Evolutionary conservation across 2,113 vertebrate species (phyloP), one percentile per base, ranked within the genome.

Genomic region (Macquaria ambigua): DNA sequence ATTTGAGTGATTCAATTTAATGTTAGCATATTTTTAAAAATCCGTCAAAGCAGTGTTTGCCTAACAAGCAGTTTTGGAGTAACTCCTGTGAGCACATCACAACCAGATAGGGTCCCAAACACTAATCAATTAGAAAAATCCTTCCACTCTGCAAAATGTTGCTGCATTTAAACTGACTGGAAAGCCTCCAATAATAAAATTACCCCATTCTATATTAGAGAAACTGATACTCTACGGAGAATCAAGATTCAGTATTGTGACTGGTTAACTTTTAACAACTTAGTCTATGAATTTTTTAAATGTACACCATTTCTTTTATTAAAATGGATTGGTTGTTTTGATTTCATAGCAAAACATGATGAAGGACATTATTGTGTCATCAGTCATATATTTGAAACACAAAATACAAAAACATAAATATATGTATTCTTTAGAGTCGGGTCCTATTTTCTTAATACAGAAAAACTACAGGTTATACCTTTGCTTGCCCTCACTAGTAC

Each of bases 41-140:
- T 6, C 8, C 28, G 37, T 77, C 8, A 81, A 55, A 73, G 37
- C 28, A 73, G 8, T 41, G 14, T 81, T 76, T 67, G 23, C 15
- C n/a, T 43, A 41, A 56, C 10, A 61, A 72, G 81, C 39, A 39
- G 8, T 77, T 82, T 41, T 67, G 39, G 8, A 75, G 70, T 3
- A 59, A 64, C 8, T 48, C 25, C 21, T 70, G 1, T 74, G 39
- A 69, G 69, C 25, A 56, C 58, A 78, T 78, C 48, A 71, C 34
- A 77, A 64, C 59, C 31, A 53, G 50, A 69, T 53, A 61, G 37
- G 39, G 16, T 70, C 16, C 50, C 34, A 34, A 34, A 66, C 18
- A 46, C 53, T 58, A 64, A 81, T 83, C 43, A 58, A 79, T 79
- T 72, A 18, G 20, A 76, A 74, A 59, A n/a, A n/a, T 61, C 15